A percentile compares a stretch with the other conserved stretches of the same genome.
phyloP scores from a whole-genome alignment of 2,888 invertebrate genomes.

The Drosophila greeni region DNA sequence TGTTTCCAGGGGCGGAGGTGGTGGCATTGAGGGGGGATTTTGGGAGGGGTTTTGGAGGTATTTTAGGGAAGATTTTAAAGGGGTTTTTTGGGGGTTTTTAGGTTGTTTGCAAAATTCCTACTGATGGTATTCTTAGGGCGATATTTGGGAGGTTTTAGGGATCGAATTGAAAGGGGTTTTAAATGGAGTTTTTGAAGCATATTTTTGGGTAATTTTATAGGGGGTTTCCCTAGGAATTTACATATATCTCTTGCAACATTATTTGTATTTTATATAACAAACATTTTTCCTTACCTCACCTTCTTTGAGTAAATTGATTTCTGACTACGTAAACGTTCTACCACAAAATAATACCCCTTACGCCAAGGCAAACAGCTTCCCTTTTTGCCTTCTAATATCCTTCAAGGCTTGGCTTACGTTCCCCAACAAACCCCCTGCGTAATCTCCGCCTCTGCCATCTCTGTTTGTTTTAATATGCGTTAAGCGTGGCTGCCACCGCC shows the following conservation, averaged over 20 bases:
- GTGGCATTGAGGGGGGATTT: not conserved
- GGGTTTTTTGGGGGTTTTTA: not conserved
- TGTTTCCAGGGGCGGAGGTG: not conserved
- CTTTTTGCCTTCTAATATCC: not conserved
- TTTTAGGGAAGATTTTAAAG: not conserved
- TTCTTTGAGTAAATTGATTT: not conserved
- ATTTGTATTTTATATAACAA: too few relatives aligned
- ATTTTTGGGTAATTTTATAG: too few relatives aligned
- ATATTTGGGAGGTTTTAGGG: too few relatives aligned
- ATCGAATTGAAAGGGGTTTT: not conserved
- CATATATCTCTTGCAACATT: too few relatives aligned
- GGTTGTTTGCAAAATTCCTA: too few relatives aligned
- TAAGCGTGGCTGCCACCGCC: slow-evolving; percentile 51
- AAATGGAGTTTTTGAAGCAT: not conserved
- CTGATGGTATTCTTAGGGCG: too few relatives aligned
- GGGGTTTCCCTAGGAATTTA: too few relatives aligned
- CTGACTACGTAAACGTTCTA: not conserved
- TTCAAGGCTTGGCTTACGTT: not conserved
- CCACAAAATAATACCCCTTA: not conserved
- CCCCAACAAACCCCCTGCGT: not conserved
- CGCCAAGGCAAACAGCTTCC: not conserved
- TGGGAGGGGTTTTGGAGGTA: fast-evolving
- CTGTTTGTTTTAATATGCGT: slow-evolving; percentile 67
- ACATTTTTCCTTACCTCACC: too few relatives aligned
- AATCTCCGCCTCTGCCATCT: slow-evolving; percentile 4